These are phyloP conservation scores for Caenorhabditis tropicalis DNA, from an alignment of 1,140 invertebrate genomes.

Conservation along the genomic window DNA sequence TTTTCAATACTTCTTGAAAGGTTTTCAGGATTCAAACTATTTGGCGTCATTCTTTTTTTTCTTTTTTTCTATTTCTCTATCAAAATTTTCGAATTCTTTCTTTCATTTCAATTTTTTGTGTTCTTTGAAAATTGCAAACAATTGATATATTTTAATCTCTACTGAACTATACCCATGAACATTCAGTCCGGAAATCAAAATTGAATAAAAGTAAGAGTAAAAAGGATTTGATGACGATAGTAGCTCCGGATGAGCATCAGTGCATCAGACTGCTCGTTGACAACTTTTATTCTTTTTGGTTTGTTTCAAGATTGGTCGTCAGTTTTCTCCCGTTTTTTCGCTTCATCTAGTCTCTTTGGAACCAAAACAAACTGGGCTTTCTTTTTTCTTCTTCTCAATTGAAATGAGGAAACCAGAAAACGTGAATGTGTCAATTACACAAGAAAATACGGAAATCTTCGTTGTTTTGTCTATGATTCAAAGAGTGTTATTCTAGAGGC, in stretches of 20 bases:
- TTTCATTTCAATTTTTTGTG: background rate
- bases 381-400: background rate
- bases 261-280: background rate
- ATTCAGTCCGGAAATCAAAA: background rate
- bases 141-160: background rate
- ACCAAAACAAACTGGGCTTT: background rate
- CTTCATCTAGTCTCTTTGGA: background rate
- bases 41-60: background rate
- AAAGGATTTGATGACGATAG: slow-evolving; percentile 8
- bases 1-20: background rate
- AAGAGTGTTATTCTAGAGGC: background rate
- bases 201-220: background rate
- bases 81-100: background rate
- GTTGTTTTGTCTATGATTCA: background rate
- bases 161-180: background rate
- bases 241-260: slow-evolving; percentile 17
- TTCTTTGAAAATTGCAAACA: background rate
- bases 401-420: slow-evolving; percentile 1
- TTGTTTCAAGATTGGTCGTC: background rate
- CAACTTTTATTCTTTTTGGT: background rate
- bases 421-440: slow-evolving; percentile 41
- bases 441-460: background rate
- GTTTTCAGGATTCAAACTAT: background rate
- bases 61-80: background rate
- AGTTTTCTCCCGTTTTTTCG: background rate